phyloP scores from a whole-genome alignment of 1,140 invertebrate species.

The Aphelinus atriplicis region DNA sequence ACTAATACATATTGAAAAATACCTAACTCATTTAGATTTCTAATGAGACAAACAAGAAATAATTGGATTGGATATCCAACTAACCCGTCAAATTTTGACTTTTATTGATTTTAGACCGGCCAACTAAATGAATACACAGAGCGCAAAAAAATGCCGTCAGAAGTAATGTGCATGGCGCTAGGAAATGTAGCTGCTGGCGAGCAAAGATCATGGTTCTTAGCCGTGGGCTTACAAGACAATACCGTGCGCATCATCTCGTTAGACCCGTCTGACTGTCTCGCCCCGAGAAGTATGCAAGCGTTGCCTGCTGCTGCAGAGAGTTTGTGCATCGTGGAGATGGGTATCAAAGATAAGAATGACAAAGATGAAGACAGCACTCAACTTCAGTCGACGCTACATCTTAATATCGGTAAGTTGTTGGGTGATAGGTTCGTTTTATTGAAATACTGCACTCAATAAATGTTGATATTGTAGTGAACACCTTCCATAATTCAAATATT shows the following conservation, averaged over 20 bases:
- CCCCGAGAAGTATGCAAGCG: slow-evolving; percentile 94
- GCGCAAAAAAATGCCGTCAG: slow-evolving; percentile 93
- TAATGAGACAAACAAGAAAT: not conserved
- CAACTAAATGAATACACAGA: slow-evolving; percentile 99
- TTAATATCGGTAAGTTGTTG: slow-evolving; percentile 86
- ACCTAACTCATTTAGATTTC: not conserved
- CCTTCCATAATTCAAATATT: too few species aligned
- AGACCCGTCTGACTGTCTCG: slow-evolving; percentile 93
- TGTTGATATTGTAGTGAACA: too few species aligned
- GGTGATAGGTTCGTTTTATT: slow-evolving; percentile 23
- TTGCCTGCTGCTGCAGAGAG: slow-evolving; percentile 97
- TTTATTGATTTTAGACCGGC: slow-evolving; percentile 77
- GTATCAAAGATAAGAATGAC: slow-evolving; percentile 72
- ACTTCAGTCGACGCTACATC: slow-evolving; percentile 82
- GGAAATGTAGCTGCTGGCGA: slow-evolving; percentile 95
- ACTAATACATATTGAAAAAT: too few species aligned
- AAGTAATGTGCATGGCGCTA: slow-evolving; percentile 98
- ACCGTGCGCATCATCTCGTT: slow-evolving; percentile 98
- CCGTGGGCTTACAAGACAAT: slow-evolving; percentile 95
- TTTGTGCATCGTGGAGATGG: slow-evolving; percentile 93
- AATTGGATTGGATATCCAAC: not conserved
- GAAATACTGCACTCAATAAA: too few species aligned
- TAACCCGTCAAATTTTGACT: not conserved
- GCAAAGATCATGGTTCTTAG: slow-evolving; percentile 94
- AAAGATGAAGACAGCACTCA: slow-evolving; percentile 67